Evolutionary conservation across 1,140 invertebrate species (phyloP), one percentile per base, ranked within the genome.

Genomic region (Drosophila bocqueti): DNA sequence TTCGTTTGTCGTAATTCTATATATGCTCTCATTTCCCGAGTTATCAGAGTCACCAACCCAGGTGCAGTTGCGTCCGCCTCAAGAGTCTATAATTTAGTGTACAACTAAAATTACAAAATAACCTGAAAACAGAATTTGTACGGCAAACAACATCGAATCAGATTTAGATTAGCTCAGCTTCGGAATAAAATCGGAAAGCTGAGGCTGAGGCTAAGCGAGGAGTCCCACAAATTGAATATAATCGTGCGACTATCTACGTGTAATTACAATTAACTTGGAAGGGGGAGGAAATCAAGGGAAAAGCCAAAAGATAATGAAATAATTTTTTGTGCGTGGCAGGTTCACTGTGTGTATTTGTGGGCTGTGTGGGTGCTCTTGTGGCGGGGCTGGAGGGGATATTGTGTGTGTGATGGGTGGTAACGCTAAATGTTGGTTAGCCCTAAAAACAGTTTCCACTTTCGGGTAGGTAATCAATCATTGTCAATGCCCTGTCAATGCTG

Each of bases 251-350:
- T 90, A 90, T 90, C 85, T 82, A 74, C 68, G 79, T 90, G 86
- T 90, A 90, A 90, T 90, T 90, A 90, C 85, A 90, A 90, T 90
- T 90, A 90, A 77, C 79, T 64, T 68, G 76, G 49, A 24, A 31
- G 69, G 54, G 55, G 42, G 40, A 36, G 46, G 29, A 31, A 52
- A 45, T 50, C 45, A 43, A 52, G 65, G 54, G 50, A 65, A 63
- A 81, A 84, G 83, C 86, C 58, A 75, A 83, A 84, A 90, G 85
- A 90, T 90, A 90, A 90, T 90, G 85, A 90, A 90, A 85, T 90
- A 81, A 85, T 81, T 77, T 69, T 78, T 61, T 79, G 36, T 49
- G 24, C 76, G 52, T 77, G 57, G 58, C 66, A 68, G 74, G 67
- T 57, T 71, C 63, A 55, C 18, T 52, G 66, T 21, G 16, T 34